Conservation (phyloP, 1,140 invertebrate genomes). For the Leptopilina clavipes region DNA sequence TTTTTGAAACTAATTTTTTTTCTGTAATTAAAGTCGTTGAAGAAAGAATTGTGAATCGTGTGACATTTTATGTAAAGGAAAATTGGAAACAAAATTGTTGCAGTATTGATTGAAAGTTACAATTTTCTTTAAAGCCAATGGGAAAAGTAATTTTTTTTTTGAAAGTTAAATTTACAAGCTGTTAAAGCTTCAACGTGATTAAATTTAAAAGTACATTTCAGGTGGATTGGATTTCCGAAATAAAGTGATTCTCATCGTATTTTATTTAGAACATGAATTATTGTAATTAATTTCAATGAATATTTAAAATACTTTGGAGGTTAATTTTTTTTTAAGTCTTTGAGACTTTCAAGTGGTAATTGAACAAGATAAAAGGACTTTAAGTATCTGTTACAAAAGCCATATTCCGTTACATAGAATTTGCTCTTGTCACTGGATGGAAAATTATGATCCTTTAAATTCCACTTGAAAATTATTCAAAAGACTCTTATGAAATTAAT, state of each 20-base stretch:
- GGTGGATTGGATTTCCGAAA: neutral
- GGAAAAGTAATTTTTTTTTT: neutral
- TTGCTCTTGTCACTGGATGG: neutral
- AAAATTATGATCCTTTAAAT: neutral
- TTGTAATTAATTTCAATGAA: neutral
- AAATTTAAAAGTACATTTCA: conserved; percentile 4
- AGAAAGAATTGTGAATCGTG: too few relatives aligned
- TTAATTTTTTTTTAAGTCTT: neutral
- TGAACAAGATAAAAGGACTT: neutral
- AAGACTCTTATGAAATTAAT: too few relatives aligned
- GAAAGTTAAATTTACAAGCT: neutral
- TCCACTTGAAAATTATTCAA: too few relatives aligned
- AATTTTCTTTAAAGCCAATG: too few relatives aligned
- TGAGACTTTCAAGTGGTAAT: neutral
- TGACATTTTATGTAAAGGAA: too few relatives aligned
- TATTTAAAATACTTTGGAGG: neutral
- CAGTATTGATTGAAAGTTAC: too few relatives aligned
- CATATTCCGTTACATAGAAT: neutral
- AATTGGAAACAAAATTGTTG: too few relatives aligned
- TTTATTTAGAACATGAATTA: neutral
- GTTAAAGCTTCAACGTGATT: neutral
- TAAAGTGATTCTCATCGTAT: neutral
- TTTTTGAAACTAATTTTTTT: too few relatives aligned
- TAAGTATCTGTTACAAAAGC: neutral
- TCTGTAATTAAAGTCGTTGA: too few relatives aligned